phyloP scores from a whole-genome alignment of 2,797 vertebrate genomes.

The Phoxinus dragarum region DNA sequence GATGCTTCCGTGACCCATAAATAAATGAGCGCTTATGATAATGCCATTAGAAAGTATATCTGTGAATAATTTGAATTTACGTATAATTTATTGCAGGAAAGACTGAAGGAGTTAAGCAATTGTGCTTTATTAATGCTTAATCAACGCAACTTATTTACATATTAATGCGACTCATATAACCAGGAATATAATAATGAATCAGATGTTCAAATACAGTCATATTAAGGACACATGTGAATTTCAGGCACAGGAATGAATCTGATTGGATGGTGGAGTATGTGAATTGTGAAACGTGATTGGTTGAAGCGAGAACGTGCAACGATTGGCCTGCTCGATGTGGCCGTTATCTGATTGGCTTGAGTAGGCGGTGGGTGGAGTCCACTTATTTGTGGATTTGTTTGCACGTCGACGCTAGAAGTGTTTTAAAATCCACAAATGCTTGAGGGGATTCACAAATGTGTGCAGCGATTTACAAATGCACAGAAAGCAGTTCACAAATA shows the following conservation, averaged over 20 bases:
- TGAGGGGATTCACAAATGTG: too few species aligned
- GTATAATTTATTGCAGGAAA: conserved; percentile 26
- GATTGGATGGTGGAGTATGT: conserved; percentile 5
- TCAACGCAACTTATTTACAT: background rate
- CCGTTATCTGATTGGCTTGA: too few species aligned
- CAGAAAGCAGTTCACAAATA: too few species aligned
- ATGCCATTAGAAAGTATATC: conserved; percentile 26
- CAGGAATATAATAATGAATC: background rate
- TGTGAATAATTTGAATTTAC: conserved; percentile 18
- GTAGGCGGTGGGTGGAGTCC: too few species aligned
- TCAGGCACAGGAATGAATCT: background rate
- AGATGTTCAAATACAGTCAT: background rate
- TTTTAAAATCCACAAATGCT: too few species aligned
- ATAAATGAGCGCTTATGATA: background rate
- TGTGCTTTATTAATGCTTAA: conserved; percentile 10
- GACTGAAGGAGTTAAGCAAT: conserved; percentile 3
- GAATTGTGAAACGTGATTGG: too few species aligned
- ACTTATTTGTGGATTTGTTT: too few species aligned
- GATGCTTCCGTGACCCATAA: conserved; percentile 34
- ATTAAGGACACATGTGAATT: background rate
- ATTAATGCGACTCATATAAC: conserved; percentile 10
- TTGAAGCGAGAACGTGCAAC: too few species aligned
- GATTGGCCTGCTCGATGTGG: too few species aligned
- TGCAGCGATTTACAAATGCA: too few species aligned
- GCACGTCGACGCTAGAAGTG: too few species aligned